Evolutionary conservation across 2,113 vertebrate species (phyloP), one percentile per base, ranked within the genome.

Genomic region (Pipa parva): DNA sequence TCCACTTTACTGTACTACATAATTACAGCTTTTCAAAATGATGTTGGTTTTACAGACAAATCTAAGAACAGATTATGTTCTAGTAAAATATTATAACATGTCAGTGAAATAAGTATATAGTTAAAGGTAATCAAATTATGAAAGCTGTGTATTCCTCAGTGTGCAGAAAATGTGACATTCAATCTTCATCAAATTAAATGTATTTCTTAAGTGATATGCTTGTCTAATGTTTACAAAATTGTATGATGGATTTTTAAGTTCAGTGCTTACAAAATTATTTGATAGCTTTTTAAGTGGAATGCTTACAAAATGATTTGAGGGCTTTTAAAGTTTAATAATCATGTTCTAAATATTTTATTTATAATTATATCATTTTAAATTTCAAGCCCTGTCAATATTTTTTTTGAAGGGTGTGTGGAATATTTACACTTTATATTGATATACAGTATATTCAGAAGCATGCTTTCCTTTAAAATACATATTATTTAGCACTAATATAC

Each of bases 171-270:
- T 26, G 8, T 33, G 7, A 26, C 22, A 58, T 31, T 66, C 20
- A 58, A 49, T 59, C 63, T 49, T 49, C 12, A 2, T 13, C 9
- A 58, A 25, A 59, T 58, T 12, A 58, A 33, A 54, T 65, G 36
- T 22, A 20, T 51, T 63, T 58, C 27, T 58, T 59, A 58, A 58
- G 39, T 67, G 63, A 67, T 67, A 33, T 59, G 63, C 17, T 48
- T 67, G 39, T 24, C 63, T 49, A 58, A 67, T 58, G 22, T 45
- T 66, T 22, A 10, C 28, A 58, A 67, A 58, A 67, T 67, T 27
- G 49, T 67, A 46, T 58, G 28, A 49, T 36, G 54, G 42, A 21
- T 58, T 5, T 67, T 59, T 26, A 6, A 33, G 28, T 48, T 26
- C 48, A 50, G 49, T 25, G 42, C 29, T 58, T 5, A 58, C 45